phyloP scores from a whole-genome alignment of 2,113 vertebrate species.

The Empidonax traillii region DNA sequence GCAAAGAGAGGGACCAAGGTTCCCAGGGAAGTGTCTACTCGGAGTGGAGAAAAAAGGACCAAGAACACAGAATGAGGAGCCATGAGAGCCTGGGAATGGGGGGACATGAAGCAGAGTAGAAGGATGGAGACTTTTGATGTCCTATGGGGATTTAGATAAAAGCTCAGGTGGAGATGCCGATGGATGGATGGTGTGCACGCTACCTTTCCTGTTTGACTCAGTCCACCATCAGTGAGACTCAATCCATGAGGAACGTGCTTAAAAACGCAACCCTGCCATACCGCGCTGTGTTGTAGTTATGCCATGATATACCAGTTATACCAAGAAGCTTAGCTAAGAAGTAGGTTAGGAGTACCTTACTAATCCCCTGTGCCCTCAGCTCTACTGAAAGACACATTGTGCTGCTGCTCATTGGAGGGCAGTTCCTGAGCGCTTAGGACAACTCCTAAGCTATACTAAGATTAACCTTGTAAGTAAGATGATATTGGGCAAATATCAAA shows the following conservation, averaged over 20 bases:
- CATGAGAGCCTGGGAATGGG: constrained; percentile 42
- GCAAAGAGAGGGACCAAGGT: constrained; percentile 79
- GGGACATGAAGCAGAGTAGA: background rate
- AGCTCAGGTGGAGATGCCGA: constrained; percentile 54
- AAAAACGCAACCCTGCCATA: constrained; percentile 66
- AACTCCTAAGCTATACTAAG: background rate
- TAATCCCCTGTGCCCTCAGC: background rate
- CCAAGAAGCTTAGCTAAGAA: constrained; percentile 8
- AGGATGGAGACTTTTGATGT: constrained; percentile 15
- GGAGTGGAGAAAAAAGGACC: constrained; percentile 74
- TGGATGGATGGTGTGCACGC: constrained; percentile 6
- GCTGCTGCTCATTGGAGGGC: background rate
- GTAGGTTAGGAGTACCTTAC: constrained; percentile 10
- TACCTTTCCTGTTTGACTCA: constrained; percentile 49
- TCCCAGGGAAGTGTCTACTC: constrained; percentile 68
- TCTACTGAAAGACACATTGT: constrained; percentile 3
- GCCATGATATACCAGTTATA: background rate
- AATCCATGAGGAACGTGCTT: constrained; percentile 60
- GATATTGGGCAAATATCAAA: background rate
- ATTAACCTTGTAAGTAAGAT: background rate
- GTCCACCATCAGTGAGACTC: constrained; percentile 38
- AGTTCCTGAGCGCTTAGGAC: background rate
- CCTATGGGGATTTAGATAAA: constrained; percentile 33
- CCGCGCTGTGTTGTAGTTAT: background rate
- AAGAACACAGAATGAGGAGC: constrained; percentile 62